Percentiles rank a stretch among this genome's conserved stretches.
phyloP scores from a whole-genome alignment of 1,140 invertebrate genomes.

The Teleopsis dalmanni region DNA sequence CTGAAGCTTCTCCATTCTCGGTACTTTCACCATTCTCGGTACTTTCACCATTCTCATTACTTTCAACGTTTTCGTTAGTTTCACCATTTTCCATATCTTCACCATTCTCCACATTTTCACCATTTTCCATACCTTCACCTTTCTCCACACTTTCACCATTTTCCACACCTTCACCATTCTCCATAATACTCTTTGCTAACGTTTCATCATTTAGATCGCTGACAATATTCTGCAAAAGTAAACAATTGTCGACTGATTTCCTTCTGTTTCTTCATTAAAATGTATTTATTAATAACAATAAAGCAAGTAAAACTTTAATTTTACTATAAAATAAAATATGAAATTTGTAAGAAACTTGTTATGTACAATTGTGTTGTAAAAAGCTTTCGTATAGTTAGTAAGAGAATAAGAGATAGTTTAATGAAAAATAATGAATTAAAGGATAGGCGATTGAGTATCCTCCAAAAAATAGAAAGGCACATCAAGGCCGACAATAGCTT shows the following conservation, averaged over 20 bases:
- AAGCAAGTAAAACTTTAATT: no score
- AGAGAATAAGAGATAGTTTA: no score
- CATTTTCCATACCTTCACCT: conserved; percentile 15
- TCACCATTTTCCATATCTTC: conserved; percentile 3
- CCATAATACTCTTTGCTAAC: conserved; percentile 14
- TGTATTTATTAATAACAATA: no score
- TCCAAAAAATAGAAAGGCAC: conserved; percentile 15
- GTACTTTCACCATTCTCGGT: not conserved
- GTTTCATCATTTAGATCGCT: conserved; percentile 15
- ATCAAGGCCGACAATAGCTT: conserved; percentile 39
- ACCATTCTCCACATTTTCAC: conserved; percentile 16
- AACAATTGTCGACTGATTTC: conserved; percentile 46
- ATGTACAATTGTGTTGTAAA: no score
- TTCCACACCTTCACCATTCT: conserved; percentile 11
- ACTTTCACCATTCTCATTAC: conserved; percentile 14
- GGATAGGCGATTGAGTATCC: not conserved
- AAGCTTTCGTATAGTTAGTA: no score
- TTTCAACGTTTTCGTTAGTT: conserved; percentile 14
- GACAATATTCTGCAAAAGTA: conserved; percentile 44
- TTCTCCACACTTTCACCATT: conserved; percentile 8
- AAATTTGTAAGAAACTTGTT: no score
- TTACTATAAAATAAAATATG: no score
- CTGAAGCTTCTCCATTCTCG: conserved; percentile 4
- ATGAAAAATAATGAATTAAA: conserved; percentile 3
- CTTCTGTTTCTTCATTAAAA: conserved; percentile 22